Evolutionary conservation across 2,113 vertebrate genomes (phyloP), one percentile per base, ranked within the genome.

Genomic region (Callaeas wilsoni): DNA sequence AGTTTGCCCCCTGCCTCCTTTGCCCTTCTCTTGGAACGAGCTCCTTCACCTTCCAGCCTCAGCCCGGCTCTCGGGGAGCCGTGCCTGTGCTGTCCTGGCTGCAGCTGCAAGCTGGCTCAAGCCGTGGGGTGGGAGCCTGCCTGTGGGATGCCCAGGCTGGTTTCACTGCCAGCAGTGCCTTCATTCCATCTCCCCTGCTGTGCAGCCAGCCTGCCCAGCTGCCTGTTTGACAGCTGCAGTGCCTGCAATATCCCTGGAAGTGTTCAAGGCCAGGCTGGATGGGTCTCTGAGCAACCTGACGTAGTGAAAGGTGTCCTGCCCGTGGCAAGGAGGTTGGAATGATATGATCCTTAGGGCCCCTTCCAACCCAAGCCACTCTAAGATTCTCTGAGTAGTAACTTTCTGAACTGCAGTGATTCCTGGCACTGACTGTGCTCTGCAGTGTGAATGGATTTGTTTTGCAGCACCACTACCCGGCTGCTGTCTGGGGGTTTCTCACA

Each of bases 401-500:
- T 92, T 53, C 46, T 56, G 50, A 81, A 25, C 87, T 87, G 79
- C 75, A 39, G 67, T 17, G 56, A n/a, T 65, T 96, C 18, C 68
- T 91, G 93, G 91, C 87, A 69, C 63, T 33, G 69, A 5, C 26
- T 90, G 65, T 83, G 29, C 35, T 94, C 83, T 77, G 88, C 76
- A 81, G 52, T 0, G 5, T 83, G 76, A 68, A 80, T 68, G 71
- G 79, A 77, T 73, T 52, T 1, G 13, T 90, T 82, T 80, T 70
- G 79, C 49, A 87, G 73, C 74, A 76, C 23, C 0, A 3, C 53
- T 64, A 41, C 69, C 29, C 6, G 0, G 37, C 53, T 69, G 55
- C 90, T 92, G 76, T 67, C 79, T 90, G 56, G 83, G 79, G 85
- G 27, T 84, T 94, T 94, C 79, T 94, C 71, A 75, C 63, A 88